A percentile compares a stretch with the other conserved stretches of the same genome.
These are phyloP conservation scores for Pollimyrus isidori DNA, from an alignment of 2,113 vertebrate species.

Conservation along the genomic window DNA sequence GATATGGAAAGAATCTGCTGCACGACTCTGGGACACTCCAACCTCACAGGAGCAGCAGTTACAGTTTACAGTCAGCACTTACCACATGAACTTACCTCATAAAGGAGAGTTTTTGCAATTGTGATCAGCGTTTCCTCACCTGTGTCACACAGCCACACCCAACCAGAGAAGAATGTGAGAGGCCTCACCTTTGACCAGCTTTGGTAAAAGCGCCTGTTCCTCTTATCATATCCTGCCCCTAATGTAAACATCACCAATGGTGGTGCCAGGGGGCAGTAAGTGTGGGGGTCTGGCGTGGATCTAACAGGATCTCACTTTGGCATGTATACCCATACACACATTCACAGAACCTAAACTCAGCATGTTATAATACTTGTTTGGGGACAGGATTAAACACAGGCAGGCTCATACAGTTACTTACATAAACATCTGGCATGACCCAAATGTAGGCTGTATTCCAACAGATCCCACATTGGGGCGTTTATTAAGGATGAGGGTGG, in stretches of 20 bases:
- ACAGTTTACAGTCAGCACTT: background rate
- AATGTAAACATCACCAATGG: background rate
- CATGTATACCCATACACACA: background rate
- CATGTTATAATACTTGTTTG: background rate
- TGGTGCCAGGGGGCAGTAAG: background rate
- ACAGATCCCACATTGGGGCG: no score
- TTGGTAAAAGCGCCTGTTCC: background rate
- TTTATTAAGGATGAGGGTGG: background rate
- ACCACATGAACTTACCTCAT: background rate
- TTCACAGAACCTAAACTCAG: background rate
- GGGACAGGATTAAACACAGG: background rate
- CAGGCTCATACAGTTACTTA: background rate
- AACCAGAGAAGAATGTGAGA: background rate
- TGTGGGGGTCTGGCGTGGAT: background rate
- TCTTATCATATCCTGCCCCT: background rate
- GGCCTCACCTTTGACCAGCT: background rate
- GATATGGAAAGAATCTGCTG: background rate
- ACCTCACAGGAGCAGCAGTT: background rate
- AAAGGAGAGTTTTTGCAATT: background rate
- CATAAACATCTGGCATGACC: background rate
- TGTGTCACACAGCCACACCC: background rate
- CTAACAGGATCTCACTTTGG: background rate
- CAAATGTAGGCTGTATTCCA: no score
- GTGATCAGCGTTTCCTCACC: background rate
- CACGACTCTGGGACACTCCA: background rate